Evolutionary conservation across 2,797 vertebrate species (phyloP).

Genomic region (Hephaestus fuliginosus): DNA sequence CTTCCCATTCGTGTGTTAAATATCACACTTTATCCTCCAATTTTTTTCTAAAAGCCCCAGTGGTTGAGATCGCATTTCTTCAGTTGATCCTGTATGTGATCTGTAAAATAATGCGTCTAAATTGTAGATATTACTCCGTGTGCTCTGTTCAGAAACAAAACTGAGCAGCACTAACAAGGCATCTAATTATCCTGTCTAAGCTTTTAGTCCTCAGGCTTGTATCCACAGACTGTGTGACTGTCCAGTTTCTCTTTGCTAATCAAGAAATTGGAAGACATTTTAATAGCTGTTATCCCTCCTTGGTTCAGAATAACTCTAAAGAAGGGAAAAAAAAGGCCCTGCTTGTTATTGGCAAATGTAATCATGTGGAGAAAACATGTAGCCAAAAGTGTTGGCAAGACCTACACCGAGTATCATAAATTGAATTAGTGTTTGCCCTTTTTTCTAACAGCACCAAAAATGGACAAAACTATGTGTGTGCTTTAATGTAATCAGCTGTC

Average conservation of each 20-base stretch:
- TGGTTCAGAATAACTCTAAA: slow-evolving; percentile 65
- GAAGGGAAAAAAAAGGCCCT: slow-evolving; percentile 57
- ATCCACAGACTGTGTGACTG: slow-evolving; percentile 49
- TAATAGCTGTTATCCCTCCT: slow-evolving; percentile 62
- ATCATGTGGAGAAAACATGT: slow-evolving; percentile 75
- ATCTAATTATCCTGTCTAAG: slow-evolving; percentile 63
- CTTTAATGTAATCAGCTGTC: slow-evolving; percentile 78
- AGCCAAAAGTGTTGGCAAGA: slow-evolving; percentile 81
- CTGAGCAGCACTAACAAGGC: slow-evolving; percentile 44
- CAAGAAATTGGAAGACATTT: slow-evolving; percentile 68
- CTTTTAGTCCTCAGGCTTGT: slow-evolving; percentile 52
- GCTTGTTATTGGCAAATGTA: slow-evolving; percentile 75
- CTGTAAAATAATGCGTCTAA: slow-evolving; percentile 22
- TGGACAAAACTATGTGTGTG: slow-evolving; percentile 80
- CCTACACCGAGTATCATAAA: slow-evolving; percentile 72
- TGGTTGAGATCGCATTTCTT: slow-evolving; percentile 31
- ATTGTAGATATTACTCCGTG: neutral
- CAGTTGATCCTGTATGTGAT: slow-evolving; percentile 21
- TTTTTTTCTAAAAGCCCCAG: slow-evolving; percentile 12
- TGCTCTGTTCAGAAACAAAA: slow-evolving; percentile 30
- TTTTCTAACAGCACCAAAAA: slow-evolving; percentile 83
- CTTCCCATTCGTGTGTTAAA: slow-evolving; percentile 29
- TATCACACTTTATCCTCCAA: neutral
- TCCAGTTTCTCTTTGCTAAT: slow-evolving; percentile 61
- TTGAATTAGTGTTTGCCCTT: slow-evolving; percentile 79